Percentiles rank a stretch among this genome's conserved stretches.
Evolutionary conservation across 2,113 vertebrate genomes (phyloP).

Genomic region (Naja naja): DNA sequence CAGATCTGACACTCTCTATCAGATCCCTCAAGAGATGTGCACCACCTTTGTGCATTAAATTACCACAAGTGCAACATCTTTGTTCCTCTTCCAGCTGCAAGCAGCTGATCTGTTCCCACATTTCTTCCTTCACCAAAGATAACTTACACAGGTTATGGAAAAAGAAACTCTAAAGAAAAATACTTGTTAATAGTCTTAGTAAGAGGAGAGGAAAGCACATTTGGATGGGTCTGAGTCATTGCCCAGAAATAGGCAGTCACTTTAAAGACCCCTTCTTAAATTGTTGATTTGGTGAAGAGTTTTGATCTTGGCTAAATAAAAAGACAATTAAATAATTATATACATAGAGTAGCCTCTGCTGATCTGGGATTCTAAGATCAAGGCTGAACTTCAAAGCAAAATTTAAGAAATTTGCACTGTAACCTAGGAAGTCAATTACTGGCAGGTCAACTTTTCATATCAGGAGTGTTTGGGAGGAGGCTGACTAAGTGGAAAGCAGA

Average conservation of each 20-base stretch:
- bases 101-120: not conserved
- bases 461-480: too few species aligned
- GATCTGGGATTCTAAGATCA: too few species aligned
- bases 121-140: not conserved
- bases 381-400: not conserved
- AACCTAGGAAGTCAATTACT: not conserved
- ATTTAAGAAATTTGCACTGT: not conserved
- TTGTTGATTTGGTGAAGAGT: not conserved
- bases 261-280: not conserved
- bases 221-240: not conserved
- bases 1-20: not conserved
- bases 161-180: not conserved
- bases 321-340: too few species aligned
- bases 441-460: too few species aligned
- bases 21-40: not conserved
- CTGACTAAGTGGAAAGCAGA: too few species aligned
- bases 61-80: not conserved
- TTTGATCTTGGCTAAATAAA: too few species aligned
- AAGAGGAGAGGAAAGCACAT: not conserved
- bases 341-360: too few species aligned
- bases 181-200: not conserved
- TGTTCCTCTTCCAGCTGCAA: not conserved
- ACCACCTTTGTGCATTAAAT: not conserved
- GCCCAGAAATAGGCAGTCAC: not conserved
- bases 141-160: not conserved